Evolutionary conservation across 1,140 invertebrate genomes (phyloP).

Genomic region (Araneus ventricosus): DNA sequence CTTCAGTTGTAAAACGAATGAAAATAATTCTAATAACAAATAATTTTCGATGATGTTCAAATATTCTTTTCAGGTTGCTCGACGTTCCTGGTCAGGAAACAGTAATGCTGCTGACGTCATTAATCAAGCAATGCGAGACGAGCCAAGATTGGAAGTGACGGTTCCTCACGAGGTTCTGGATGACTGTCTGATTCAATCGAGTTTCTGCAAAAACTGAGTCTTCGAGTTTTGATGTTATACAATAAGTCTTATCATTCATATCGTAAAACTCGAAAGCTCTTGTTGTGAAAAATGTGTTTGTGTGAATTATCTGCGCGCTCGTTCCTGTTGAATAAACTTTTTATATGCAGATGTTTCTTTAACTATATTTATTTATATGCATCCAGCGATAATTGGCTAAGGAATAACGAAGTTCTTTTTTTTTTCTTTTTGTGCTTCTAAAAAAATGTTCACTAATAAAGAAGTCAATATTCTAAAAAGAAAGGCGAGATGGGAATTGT

Average conservation of each 20-base stretch:
- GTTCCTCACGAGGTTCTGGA: conserved; percentile 78
- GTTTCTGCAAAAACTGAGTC: background rate
- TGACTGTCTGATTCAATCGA: background rate
- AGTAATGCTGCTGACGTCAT: conserved; percentile 82
- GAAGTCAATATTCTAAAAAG: no score
- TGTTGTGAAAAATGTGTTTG: background rate
- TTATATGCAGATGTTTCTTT: background rate
- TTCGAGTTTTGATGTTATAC: background rate
- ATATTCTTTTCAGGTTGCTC: conserved; percentile 78
- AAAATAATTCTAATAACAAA: no score
- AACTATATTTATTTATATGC: no score
- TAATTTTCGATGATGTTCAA: background rate
- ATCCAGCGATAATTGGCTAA: no score
- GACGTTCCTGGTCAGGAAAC: conserved; percentile 82
- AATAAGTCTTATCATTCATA: background rate
- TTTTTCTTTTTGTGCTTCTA: no score
- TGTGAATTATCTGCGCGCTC: background rate
- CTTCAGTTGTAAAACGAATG: no score
- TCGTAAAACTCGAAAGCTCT: background rate
- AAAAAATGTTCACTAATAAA: no score
- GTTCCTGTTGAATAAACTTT: background rate
- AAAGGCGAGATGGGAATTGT: no score
- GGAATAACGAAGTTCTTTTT: no score
- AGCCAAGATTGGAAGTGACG: conserved; percentile 82
- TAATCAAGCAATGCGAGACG: conserved; percentile 81